Evolutionary conservation across 92 coral and sea anemone genomes (phyloP).

Genomic region (Epizoanthus rinbou): DNA sequence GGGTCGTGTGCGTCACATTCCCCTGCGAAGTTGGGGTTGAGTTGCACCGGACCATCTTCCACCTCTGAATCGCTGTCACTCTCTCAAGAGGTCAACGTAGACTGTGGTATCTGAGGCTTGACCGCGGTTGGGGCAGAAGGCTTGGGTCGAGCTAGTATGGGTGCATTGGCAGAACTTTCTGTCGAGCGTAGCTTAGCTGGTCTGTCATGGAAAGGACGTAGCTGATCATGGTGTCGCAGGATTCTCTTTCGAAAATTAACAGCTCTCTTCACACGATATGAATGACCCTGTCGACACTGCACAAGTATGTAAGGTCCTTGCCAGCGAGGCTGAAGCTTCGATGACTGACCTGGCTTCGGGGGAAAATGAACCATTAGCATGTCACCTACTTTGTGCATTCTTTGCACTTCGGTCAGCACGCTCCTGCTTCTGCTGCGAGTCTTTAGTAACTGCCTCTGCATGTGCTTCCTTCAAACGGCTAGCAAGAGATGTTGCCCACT

Average conservation of each 20-base stretch:
- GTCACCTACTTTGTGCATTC: conserved; percentile 47
- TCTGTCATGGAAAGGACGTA: conserved; percentile 24
- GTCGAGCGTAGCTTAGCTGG: conserved; percentile 27
- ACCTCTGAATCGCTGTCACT: conserved; percentile 23
- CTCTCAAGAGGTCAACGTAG: conserved; percentile 11
- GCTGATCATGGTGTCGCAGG: conserved; percentile 56
- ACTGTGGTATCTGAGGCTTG: background rate
- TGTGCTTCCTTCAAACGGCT: conserved; percentile 43
- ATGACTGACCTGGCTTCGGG: conserved; percentile 44
- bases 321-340: conserved; percentile 50
- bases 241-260: conserved; percentile 46
- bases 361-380: conserved; percentile 47
- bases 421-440: conserved; percentile 34
- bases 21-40: conserved; percentile 19
- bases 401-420: conserved; percentile 17
- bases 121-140: background rate
- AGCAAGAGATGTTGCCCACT: conserved; percentile 53
- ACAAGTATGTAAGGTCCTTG: conserved; percentile 52
- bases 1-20: conserved; percentile 3
- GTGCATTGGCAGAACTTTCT: background rate
- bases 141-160: background rate
- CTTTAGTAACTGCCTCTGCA: conserved; percentile 16
- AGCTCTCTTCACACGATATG: conserved; percentile 45
- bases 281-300: conserved; percentile 54
- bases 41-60: conserved; percentile 1